Base-by-base conservation (phyloP, 2,113 vertebrate genomes). In the Dromaius novaehollandiae region DNA sequence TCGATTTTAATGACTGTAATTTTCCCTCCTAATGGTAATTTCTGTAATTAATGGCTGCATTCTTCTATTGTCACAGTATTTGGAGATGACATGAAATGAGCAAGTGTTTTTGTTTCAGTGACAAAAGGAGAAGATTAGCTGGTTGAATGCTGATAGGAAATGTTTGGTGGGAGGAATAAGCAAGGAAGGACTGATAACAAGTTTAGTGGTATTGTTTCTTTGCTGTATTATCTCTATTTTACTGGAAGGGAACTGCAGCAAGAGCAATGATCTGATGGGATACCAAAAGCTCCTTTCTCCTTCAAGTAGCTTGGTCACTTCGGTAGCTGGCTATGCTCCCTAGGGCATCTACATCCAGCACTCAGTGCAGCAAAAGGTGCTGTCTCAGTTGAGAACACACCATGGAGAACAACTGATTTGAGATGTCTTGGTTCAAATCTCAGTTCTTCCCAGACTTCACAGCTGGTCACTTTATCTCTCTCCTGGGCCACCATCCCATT, bases 31-130 rank as follows among this genome's bases (percentile, higher is more conserved):
- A 94, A 93, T 13, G 5, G 93, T 88, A 97, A 95, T 96, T 92
- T 97, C 12, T 0, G 88, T 97, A 97, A 97, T 97, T 97, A 97
- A 97, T 97, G 97, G 95, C 94, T 97, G 94, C 86, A 86, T 97
- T 95, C 92, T 95, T 75, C 94, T 69, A 83, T 80, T 80, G 92
- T 93, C 56, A 89, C 95, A 12, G 91, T 38, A 90, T 93, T 95
- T 96, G 93, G 89, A 91, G 93, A 97, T 95, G 97, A 95, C 97
- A 97, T 18, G 73, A 96, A 97, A 91, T 34, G 93, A 95, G 95
- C 65, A 78, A 92, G 96, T 96, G 95, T 95, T 97, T 97, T 97
- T 97, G 94, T 97, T 96, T 91, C 96, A 51, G 91, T 82, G 95
- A 97, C 96, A 97, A 97, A 97, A 70, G 82, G 81, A 95, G 95